Evolutionary conservation across 2,797 vertebrate genomes (phyloP), one percentile per base, ranked within the genome.

Genomic region (Melanotaenia boesemani): DNA sequence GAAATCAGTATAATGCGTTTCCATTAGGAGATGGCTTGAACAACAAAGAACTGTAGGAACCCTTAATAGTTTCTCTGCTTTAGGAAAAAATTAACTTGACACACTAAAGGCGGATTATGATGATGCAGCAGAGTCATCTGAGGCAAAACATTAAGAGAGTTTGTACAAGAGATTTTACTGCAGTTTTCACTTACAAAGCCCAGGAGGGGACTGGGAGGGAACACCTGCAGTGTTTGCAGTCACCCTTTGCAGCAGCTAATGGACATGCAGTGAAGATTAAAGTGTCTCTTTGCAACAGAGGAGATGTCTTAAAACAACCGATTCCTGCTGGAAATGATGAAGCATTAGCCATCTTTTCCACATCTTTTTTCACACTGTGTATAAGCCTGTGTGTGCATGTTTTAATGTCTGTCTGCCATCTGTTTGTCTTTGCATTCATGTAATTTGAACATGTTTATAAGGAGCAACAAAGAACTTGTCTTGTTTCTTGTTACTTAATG

Each of bases 151-250:
- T 75, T 55, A 58, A 64, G 80, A 68, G 69, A 60, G 63, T 72
- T 66, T 74, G 63, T 69, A 70, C 70, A 61, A 73, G 22, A 73
- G 60, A 63, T 72, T 80, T 86, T 83, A 80, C 85, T 87, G 88
- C 79, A 71, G 74, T 89, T 88, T 82, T 67, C 62, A 77, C 84
- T 81, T 75, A 46, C 57, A 78, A 75, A 68, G 69, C 73, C 70
- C 71, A 75, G 69, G 76, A 86, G 82, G 63, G 63, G 55, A 61
- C 65, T 50, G 48, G 77, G 68, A 83, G 79, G 52, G 59, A 84
- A 84, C 82, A 88, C 84, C 83, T 91, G 85, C 89, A 91, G 83
- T 83, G 83, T 74, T 83, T 76, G 63, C 72, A 78, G 75, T 74
- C 76, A 67, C 81, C 86, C 61, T 75, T 74, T 86, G 82, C 80